Conservation (phyloP, 2,888 invertebrate genomes). For the Siphlonurus alternatus region DNA sequence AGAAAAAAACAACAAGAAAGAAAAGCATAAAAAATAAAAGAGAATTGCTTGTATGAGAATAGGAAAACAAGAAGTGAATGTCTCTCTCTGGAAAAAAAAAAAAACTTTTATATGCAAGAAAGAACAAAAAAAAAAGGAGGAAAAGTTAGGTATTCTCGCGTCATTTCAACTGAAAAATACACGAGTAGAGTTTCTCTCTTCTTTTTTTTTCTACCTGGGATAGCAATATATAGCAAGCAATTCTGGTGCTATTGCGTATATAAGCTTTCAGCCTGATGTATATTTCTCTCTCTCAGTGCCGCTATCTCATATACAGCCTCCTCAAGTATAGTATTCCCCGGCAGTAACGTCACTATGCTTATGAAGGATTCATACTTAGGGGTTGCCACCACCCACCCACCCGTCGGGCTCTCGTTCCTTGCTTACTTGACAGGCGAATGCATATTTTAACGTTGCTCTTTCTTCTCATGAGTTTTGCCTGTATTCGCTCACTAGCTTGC, state of each 20-base stretch:
- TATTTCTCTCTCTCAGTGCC: not conserved
- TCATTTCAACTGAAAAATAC: not conserved
- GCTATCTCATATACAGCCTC: not conserved
- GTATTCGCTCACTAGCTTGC: too few relatives aligned
- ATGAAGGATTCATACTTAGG: not conserved
- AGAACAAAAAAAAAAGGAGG: not conserved
- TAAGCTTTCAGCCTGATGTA: too few relatives aligned
- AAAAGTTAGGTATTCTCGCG: not conserved
- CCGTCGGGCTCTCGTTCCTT: not conserved
- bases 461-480: too few relatives aligned
- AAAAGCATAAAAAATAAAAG: not conserved
- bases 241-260: too few relatives aligned
- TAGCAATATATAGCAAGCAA: not conserved
- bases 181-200: not conserved
- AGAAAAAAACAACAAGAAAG: too few relatives aligned
- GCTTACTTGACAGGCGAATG: not conserved
- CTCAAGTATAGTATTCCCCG: not conserved
- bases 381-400: not conserved
- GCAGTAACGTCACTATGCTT: not conserved
- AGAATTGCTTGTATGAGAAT: not conserved
- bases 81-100: not conserved
- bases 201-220: not conserved
- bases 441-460: constrained; percentile 2
- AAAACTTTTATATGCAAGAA: not conserved
- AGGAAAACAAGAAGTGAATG: not conserved